Evolutionary conservation across 2,888 invertebrate genomes (phyloP), one percentile per base, ranked within the genome.

Genomic region (Ormyrus labotus): DNA sequence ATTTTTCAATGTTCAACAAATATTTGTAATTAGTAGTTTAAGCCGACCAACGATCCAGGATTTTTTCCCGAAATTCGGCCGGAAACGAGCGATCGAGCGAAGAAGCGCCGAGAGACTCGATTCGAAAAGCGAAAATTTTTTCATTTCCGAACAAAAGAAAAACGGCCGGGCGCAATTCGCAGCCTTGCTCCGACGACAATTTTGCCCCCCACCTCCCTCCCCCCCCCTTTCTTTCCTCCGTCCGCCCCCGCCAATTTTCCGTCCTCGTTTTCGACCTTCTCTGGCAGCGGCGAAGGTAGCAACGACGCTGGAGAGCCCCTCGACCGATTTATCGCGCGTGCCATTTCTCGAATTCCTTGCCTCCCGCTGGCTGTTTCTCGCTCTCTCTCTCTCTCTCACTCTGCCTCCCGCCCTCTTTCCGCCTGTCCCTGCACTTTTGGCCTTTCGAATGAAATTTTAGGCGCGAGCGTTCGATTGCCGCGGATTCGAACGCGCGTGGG

Each of bases 321-420:
- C 71, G 74, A 80, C 74, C 75, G 80, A 74, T 75, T 75, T 80
- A 75, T 75, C 75, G 70, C 70, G 68, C 65, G 80, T 75, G 75
- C 70, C 68, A 65, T 75, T 75, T 80, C 74, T 79, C 58, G 50
- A 48, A 68, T 69, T 74, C 69, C 69, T 73, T 61, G 55, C 58
- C 63, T 6, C 47, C 19, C 9, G 13, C 13, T 13, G 13, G 13
- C 13, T 13, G 67, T 48, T 63, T 67, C 55, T 6, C 53, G 13
- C 53, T 19, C 50, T 48, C n/a, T 48, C 64, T 48, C 11, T 19
- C 19, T 10, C 10, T 48, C 47, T 57, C 10, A 0, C 19, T 2
- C 57, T 69, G 13, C 58, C 57, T 58, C 70, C 48, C 58, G 47
- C 70, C 48, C 45, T 6, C 34, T 13, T 45, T 34, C 68, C n/a